Evolutionary conservation across 2,888 invertebrate genomes (phyloP).

Genomic region (Sarcophaga subvicina): DNA sequence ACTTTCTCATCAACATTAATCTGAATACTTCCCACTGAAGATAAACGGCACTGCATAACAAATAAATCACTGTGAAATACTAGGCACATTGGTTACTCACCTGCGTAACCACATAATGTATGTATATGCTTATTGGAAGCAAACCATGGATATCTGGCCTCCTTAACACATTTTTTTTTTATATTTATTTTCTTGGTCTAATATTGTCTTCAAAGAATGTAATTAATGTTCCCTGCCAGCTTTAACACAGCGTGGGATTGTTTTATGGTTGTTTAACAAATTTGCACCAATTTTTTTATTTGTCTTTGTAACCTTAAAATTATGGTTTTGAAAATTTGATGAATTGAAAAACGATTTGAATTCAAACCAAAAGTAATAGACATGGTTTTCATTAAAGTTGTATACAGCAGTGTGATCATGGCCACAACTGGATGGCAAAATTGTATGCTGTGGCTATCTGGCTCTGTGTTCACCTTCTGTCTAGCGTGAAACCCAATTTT

Average conservation of each 20-base stretch:
- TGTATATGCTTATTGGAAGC: too few species aligned
- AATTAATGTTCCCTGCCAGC: neutral
- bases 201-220: neutral
- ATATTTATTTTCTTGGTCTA: neutral
- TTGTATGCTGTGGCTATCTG: neutral
- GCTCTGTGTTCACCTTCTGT: neutral
- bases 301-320: neutral
- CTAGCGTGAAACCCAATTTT: neutral
- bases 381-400: neutral
- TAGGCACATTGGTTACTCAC: too few species aligned
- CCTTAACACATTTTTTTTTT: neutral
- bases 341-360: neutral
- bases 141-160: neutral
- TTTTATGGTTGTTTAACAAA: slow-evolving; percentile 17
- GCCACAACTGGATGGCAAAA: neutral
- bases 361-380: neutral
- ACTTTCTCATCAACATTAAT: too few species aligned
- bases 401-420: neutral
- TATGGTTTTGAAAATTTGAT: neutral
- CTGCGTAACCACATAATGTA: too few species aligned
- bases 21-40: too few species aligned
- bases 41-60: too few species aligned
- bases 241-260: slow-evolving; percentile 16
- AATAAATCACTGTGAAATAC: too few species aligned
- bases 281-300: slow-evolving; percentile 6